These are phyloP conservation scores for Oriolus oriolus DNA, from an alignment of 2,113 vertebrate species.

Conservation along the genomic window DNA sequence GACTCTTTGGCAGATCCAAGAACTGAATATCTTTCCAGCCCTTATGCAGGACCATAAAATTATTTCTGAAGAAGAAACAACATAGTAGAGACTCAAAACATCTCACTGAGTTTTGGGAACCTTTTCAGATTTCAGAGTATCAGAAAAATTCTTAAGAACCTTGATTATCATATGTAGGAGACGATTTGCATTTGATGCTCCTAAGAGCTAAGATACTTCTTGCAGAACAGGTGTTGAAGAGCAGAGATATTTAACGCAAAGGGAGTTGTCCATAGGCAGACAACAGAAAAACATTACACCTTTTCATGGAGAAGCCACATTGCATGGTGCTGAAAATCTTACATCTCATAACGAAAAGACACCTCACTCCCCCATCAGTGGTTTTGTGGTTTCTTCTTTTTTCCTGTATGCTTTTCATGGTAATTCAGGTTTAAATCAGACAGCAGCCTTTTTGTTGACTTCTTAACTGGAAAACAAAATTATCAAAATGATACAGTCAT, in stretches of 20 bases:
- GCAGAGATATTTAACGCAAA: not conserved
- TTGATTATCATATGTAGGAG: not conserved
- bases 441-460: not conserved
- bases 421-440: not conserved
- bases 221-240: not conserved
- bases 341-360: not conserved
- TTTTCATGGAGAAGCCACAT: not conserved
- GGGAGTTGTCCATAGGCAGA: not conserved
- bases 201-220: not conserved
- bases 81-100: not conserved
- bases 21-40: not conserved
- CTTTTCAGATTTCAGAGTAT: not conserved
- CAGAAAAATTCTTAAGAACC: not conserved
- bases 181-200: not conserved
- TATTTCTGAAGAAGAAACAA: not conserved
- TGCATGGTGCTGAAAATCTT: not conserved
- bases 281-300: not conserved
- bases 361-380: rapidly evolving
- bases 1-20: not conserved
- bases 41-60: not conserved
- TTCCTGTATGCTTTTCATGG: not conserved
- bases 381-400: not conserved
- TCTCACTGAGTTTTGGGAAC: not conserved
- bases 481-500: not conserved
- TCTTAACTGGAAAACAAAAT: not conserved